phyloP scores from a whole-genome alignment of 1,140 invertebrate genomes.

The Drosophila tsacasi region DNA sequence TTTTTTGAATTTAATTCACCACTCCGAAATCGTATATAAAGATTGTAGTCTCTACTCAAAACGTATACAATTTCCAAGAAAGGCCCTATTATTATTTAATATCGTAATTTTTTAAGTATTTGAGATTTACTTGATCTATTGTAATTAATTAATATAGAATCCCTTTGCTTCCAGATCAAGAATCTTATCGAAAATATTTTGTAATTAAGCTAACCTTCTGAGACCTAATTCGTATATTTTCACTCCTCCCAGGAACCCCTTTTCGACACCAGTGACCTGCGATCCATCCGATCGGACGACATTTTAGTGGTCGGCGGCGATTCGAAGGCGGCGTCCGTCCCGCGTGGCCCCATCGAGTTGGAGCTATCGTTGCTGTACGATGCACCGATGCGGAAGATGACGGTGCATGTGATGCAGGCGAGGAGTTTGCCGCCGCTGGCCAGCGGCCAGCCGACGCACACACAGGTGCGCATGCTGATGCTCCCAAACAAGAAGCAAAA shows the following conservation, averaged over 20 bases:
- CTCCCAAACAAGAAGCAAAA: slow-evolving; percentile 96
- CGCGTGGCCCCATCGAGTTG: slow-evolving; percentile 88
- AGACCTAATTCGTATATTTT: slow-evolving; percentile 34
- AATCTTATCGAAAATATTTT: neutral
- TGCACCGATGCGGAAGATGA: slow-evolving; percentile 95
- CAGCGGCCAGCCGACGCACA: slow-evolving; percentile 91
- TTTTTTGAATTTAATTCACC: no score
- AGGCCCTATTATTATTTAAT: no score
- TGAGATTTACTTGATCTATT: no score
- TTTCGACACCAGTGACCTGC: slow-evolving; percentile 85
- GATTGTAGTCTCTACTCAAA: no score
- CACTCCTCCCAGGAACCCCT: slow-evolving; percentile 82
- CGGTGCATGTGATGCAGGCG: slow-evolving; percentile 94
- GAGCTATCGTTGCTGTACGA: slow-evolving; percentile 96
- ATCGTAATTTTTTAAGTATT: no score
- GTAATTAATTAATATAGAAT: no score
- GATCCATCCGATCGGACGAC: slow-evolving; percentile 83
- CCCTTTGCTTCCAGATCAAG: no score
- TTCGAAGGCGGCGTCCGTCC: slow-evolving; percentile 31
- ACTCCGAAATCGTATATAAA: no score
- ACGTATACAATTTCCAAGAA: no score
- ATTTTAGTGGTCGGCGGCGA: slow-evolving; percentile 58
- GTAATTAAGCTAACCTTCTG: neutral
- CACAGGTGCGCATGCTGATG: slow-evolving; percentile 93
- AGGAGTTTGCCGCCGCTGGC: slow-evolving; percentile 91